Conservation (phyloP, 1,140 invertebrate genomes). For the Zeugodacus cucurbitae region DNA sequence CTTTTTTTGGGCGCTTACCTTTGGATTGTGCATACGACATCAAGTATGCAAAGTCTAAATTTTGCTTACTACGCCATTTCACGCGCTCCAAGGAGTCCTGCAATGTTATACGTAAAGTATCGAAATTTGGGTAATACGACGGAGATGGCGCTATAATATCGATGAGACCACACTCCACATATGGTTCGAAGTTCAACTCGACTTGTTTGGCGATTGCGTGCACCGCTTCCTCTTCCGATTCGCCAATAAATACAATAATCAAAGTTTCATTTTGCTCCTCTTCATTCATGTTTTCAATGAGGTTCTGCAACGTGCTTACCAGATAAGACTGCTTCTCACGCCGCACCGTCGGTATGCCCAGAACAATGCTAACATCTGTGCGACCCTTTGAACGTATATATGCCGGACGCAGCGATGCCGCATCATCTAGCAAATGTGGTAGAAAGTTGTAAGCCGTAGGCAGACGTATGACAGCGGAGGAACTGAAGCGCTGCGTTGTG, state of each 20-base stretch:
- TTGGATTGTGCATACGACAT: constrained; percentile 93
- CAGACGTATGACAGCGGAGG: constrained; percentile 69
- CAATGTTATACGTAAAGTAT: constrained; percentile 80
- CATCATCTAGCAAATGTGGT: constrained; percentile 85
- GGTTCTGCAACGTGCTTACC: constrained; percentile 86
- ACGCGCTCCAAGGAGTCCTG: constrained; percentile 91
- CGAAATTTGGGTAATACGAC: constrained; percentile 90
- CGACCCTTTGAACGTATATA: constrained; percentile 81
- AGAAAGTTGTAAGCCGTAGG: constrained; percentile 88
- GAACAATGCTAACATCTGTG: constrained; percentile 81
- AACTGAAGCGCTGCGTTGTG: constrained; percentile 47
- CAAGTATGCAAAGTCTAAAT: constrained; percentile 95
- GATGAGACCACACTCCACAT: constrained; percentile 84
- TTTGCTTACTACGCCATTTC: constrained; percentile 96
- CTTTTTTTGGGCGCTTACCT: constrained; percentile 55
- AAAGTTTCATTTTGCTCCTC: constrained; percentile 83
- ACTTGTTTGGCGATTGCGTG: constrained; percentile 79
- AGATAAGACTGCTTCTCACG: constrained; percentile 91
- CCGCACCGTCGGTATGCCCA: constrained; percentile 90
- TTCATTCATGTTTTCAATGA: constrained; percentile 82
- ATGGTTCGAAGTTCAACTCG: constrained; percentile 79
- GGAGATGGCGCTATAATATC: constrained; percentile 89
- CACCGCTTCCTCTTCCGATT: constrained; percentile 81
- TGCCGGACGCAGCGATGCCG: constrained; percentile 80
- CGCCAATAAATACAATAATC: constrained; percentile 92